These are phyloP conservation scores for Teleiodes luculella DNA, from an alignment of 2,888 invertebrate species.

Conservation along the genomic window DNA sequence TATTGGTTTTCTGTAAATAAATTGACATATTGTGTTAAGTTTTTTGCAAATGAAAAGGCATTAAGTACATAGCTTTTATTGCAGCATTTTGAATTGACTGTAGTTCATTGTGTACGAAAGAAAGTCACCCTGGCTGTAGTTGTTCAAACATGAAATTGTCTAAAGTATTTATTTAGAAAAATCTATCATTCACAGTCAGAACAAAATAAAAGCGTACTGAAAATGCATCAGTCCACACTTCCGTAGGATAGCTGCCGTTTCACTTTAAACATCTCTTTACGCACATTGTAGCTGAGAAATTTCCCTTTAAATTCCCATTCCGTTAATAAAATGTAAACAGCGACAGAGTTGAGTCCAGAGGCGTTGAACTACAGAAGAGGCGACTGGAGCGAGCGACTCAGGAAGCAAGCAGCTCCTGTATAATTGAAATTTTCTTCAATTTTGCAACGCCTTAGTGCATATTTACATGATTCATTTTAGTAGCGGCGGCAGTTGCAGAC, in stretches of 20 bases:
- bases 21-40: no score
- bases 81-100: no score
- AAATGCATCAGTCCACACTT: not conserved
- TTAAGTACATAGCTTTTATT: no score
- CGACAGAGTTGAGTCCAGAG: slow-evolving; percentile 22
- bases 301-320: slow-evolving; percentile 69
- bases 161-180: not conserved
- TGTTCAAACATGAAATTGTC: no score
- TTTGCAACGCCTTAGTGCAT: slow-evolving; percentile 31
- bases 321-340: slow-evolving; percentile 71
- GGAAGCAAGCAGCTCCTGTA: slow-evolving; percentile 37
- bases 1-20: no score
- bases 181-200: not conserved
- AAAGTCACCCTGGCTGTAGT: no score
- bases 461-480: not conserved
- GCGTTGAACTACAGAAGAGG: slow-evolving; percentile 14
- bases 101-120: no score
- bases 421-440: slow-evolving; percentile 64
- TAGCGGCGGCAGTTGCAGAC: not conserved
- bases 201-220: not conserved
- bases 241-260: not conserved
- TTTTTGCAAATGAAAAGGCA: no score
- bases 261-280: slow-evolving; percentile 38
- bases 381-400: slow-evolving; percentile 17
- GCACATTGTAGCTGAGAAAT: slow-evolving; percentile 64